Evolutionary conservation across 2,113 vertebrate genomes (phyloP).

Genomic region (rabbit (Oryctolagus cuniculus)): DNA sequence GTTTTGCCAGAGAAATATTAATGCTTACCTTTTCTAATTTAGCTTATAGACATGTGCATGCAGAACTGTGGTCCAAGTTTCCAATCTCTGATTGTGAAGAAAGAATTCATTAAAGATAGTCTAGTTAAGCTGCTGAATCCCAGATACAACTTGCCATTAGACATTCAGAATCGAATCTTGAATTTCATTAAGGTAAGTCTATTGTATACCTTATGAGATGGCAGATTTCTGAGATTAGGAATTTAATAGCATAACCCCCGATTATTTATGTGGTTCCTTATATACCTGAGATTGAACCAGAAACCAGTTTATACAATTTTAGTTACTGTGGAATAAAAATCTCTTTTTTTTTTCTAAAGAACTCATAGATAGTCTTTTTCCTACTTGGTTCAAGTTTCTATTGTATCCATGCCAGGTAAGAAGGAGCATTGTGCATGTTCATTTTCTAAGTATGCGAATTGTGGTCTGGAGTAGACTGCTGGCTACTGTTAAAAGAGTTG

Average conservation of each 20-base stretch:
- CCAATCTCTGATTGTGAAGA: conserved; percentile 90
- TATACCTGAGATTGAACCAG: background rate
- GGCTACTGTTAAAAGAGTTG: conserved; percentile 19
- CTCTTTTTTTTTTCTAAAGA: conserved; percentile 58
- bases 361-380: background rate
- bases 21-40: conserved; percentile 58
- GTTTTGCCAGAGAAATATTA: background rate
- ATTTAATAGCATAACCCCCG: background rate
- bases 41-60: conserved; percentile 91
- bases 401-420: background rate
- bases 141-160: conserved; percentile 87
- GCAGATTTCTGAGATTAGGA: background rate
- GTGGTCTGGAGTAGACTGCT: background rate
- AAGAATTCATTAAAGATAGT: conserved; percentile 89
- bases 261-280: background rate
- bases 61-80: conserved; percentile 89
- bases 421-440: background rate
- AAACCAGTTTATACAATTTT: background rate
- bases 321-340: background rate
- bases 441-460: conserved; percentile 1
- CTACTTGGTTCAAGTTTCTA: background rate
- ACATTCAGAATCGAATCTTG: conserved; percentile 90
- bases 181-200: conserved; percentile 89
- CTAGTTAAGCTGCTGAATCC: conserved; percentile 89
- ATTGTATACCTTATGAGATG: background rate